Base-by-base conservation (phyloP, 1,140 invertebrate genomes). In the Bemisia tabaci region DNA sequence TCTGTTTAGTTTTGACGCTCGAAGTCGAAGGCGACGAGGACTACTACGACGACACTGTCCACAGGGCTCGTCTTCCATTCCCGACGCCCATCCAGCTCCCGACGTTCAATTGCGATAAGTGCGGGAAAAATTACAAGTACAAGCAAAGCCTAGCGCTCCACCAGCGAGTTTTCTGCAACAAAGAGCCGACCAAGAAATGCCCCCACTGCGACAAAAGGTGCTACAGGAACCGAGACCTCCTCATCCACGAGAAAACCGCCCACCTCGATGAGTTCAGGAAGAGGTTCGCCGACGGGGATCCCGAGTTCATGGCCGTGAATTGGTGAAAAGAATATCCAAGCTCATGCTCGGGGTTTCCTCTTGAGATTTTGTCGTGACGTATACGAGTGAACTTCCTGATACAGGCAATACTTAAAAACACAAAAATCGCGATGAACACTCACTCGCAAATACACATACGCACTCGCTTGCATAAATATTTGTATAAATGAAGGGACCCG, bases 131-230 rank as follows among this genome's bases (percentile, higher is more conserved):
- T 22, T 73, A 72, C 59, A 71, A 68, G 24, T 64, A 66, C 27
- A 67, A 66, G 58, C 68, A 70, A 60, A 70, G 72, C 60, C 62
- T 74, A 26, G 68, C 65, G 22, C 67, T 69, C 9, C 73, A 74
- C 26, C 33, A 48, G 33, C 33, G 33, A 17, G 33, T 48, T 5
- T 48, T 48, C 17, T 48, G 33, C 33, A 48, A 48, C 17, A 48
- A 48, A 48, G 33, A 48, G 17, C 33, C 33, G 33, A 48, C 33
- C 17, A 48, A 48, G 17, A 48, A 48, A 17, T 48, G 33, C 33
- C 33, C 33, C 33, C 17, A 48, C 33, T 48, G 33, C 17, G 33
- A 48, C 17, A 48, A 48, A 48, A 48, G 5, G 33, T 48, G 33
- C 17, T 48, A 48, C 17, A 48, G 33, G 17, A 48, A 48, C 17